Percentiles rank a stretch among this genome's conserved stretches.
Evolutionary conservation across 2,888 invertebrate species (phyloP).

Genomic region (Erebia ligea): DNA sequence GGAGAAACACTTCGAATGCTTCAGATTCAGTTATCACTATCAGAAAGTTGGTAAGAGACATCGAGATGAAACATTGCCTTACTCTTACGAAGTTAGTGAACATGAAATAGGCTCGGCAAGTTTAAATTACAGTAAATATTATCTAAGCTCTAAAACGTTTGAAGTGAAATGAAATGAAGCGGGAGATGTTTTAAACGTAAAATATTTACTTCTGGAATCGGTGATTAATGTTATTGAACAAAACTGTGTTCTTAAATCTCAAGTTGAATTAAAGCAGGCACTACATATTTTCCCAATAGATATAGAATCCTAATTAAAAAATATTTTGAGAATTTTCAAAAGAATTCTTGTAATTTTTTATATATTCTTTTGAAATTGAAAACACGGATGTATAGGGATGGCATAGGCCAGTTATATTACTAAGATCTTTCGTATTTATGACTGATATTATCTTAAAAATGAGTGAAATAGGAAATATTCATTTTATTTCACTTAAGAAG

Average conservation of each 20-base stretch:
- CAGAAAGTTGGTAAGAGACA: background rate
- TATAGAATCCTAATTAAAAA: no score
- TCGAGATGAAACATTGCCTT: background rate
- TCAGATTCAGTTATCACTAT: background rate
- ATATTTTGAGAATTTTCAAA: no score
- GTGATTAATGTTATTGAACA: no score
- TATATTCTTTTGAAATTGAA: no score
- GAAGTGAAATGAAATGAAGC: background rate
- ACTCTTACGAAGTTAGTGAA: background rate
- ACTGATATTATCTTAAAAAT: no score
- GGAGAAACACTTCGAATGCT: background rate
- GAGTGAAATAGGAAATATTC: no score
- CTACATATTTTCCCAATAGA: no score
- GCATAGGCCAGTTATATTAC: no score
- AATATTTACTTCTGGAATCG: background rate
- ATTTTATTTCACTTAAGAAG: no score
- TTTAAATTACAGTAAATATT: background rate
- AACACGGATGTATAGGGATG: no score
- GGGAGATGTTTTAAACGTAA: background rate
- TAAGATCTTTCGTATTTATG: no score
- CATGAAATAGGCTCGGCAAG: background rate
- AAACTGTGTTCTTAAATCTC: background rate
- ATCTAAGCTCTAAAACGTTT: background rate
- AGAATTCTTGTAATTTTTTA: no score
- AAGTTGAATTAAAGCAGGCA: background rate